Evolutionary conservation across 2,888 invertebrate genomes (phyloP), one percentile per base, ranked within the genome.

Genomic region (Drosophila flavopinicola): DNA sequence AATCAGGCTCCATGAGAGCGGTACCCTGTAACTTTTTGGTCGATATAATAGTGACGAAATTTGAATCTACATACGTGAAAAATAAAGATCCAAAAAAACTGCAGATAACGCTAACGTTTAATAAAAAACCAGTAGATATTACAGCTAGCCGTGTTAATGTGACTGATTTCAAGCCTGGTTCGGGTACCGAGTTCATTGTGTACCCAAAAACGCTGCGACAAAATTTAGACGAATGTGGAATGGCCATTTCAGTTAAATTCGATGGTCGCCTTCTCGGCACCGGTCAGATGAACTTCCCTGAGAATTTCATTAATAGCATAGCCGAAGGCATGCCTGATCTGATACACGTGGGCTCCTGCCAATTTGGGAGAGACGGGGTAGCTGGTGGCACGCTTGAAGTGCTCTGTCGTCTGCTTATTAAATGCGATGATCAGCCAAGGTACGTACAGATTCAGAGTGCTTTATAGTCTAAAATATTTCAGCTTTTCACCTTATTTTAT

Each of bases 71-170:
- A 0, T 44, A 44, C 5, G 20, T 53, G 3, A 13, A 35, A 5
- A 48, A 75, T n/a, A 57, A 70, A 4, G 66, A 86, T 33, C 60
- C 63, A 0, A 61, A 58, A 0, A 53, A 64, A 3, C 60, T 90
- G 2, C 20, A 59, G 1, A 71, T 89, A 1, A 74, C 71, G 0
- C 72, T 71, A 0, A 52, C 27, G 5, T 88, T 89, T n/a, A 79
- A 85, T 54, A 68, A 63, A 3, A 66, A 54, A 1, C 20, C 53
- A 1, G 45, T 89, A 0, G 35, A 45, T 0, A 77, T 90, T 13
- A 80, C 83, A 10, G 64, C 72, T 2, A 87, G 82, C 54, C 86
- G 82, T 5, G 86, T 88, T 2, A 87, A 89, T 69, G 72, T 83
- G 1, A 51, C 53, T 1, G 90, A 89, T 4, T 90, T 89, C 11